Evolutionary conservation across 35 echinoderm and acorn worm species (phyloP).

Genomic region (Strongylocentrotus purpuratus): DNA sequence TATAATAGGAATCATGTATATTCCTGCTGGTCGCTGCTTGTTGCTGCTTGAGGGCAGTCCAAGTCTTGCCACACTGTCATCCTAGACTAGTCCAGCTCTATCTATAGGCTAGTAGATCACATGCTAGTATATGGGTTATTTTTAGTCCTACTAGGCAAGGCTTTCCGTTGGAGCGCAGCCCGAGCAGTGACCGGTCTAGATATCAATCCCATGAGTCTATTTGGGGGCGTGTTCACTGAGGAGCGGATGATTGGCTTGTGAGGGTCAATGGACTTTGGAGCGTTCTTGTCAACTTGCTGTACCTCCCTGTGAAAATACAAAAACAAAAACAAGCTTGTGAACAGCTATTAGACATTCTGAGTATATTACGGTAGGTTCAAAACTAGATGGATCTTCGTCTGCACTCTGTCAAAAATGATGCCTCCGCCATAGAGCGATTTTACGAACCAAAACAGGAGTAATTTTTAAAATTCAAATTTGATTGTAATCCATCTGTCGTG

Average conservation of each 20-base stretch:
- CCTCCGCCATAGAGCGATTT: no score
- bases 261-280: conserved; percentile 84
- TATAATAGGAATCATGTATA: no score
- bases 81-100: neutral
- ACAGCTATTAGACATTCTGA: no score
- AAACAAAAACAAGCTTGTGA: neutral
- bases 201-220: conserved; percentile 74
- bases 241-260: conserved; percentile 84
- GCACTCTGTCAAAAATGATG: no score
- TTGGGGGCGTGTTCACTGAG: conserved; percentile 80
- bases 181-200: conserved; percentile 75
- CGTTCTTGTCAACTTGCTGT: conserved; percentile 24
- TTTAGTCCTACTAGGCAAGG: conserved; percentile 16
- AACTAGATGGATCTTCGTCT: no score
- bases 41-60: no score
- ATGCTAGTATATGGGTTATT: conserved; percentile 26
- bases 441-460: no score
- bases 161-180: conserved; percentile 61
- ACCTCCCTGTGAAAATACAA: conserved; percentile 25
- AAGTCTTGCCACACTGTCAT: neutral
- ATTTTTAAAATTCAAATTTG: no score
- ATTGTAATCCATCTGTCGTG: no score
- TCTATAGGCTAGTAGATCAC: neutral
- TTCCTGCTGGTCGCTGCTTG: no score
- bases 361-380: no score